Conservation (phyloP, 2,888 invertebrate species). For the Shargacucullia verbasci region DNA sequence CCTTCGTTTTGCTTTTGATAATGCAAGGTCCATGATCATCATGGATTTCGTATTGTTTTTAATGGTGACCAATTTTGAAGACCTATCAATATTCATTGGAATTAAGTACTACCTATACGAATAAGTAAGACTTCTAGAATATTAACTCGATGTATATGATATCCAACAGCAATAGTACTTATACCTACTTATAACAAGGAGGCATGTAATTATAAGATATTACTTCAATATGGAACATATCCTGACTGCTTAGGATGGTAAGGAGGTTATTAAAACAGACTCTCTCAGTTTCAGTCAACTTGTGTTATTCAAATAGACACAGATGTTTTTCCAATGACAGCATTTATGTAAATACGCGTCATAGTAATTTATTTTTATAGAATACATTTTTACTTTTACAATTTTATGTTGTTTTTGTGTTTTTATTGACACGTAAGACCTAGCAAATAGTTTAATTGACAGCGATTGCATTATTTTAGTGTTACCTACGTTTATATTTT, state of each 20-base stretch:
- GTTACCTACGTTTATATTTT: too few relatives aligned
- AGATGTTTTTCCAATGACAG: slow-evolving; percentile 52
- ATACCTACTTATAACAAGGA: too few relatives aligned
- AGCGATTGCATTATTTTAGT: too few relatives aligned
- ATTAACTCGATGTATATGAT: too few relatives aligned
- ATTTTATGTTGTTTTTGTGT: neutral
- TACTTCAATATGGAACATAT: too few relatives aligned
- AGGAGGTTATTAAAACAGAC: slow-evolving; percentile 38
- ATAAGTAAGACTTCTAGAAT: too few relatives aligned
- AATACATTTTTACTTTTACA: slow-evolving; percentile 35
- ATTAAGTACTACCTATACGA: too few relatives aligned
- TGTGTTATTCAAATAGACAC: slow-evolving; percentile 38
- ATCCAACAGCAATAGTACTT: too few relatives aligned
- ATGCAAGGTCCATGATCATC: neutral
- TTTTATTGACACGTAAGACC: neutral
- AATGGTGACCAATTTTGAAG: neutral
- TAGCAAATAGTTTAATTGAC: neutral
- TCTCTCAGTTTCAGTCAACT: neutral
- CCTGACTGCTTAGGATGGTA: slow-evolving; percentile 7
- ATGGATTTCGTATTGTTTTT: neutral
- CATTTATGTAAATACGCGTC: slow-evolving; percentile 28
- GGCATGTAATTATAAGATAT: too few relatives aligned
- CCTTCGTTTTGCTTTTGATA: too few relatives aligned
- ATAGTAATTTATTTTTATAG: slow-evolving; percentile 39
- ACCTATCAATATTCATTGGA: too few relatives aligned